A percentile compares a stretch with the other conserved stretches of the same genome.
These are phyloP conservation scores for Oreochromis tanganicae DNA, from an alignment of 2,113 vertebrate genomes.

Conservation along the genomic window DNA sequence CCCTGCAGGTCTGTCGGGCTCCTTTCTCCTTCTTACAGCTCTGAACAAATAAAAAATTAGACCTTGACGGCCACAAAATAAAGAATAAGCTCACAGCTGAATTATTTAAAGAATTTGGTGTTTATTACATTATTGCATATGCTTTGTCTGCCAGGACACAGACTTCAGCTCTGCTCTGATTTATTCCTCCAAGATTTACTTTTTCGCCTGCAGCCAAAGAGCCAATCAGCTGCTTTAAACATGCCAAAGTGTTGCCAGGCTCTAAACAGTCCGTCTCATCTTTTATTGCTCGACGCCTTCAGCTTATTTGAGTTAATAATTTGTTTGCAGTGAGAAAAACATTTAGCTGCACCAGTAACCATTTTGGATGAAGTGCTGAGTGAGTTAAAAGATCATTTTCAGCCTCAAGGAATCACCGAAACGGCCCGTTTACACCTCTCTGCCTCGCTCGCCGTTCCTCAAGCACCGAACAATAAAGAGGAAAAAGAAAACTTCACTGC, in stretches of 20 bases:
- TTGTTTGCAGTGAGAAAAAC: not conserved
- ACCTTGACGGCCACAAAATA: accelerated
- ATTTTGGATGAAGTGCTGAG: not conserved
- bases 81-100: accelerated
- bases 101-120: not conserved
- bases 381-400: not conserved
- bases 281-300: not conserved
- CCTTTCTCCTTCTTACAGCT: accelerated
- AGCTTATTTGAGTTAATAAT: not conserved
- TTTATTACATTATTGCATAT: accelerated
- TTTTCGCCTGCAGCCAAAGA: not conserved
- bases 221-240: not conserved
- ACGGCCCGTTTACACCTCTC: accelerated
- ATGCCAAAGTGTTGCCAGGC: not conserved
- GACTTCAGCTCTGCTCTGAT: not conserved
- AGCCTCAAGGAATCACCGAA: accelerated
- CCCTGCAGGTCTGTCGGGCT: not conserved
- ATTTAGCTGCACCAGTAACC: not conserved
- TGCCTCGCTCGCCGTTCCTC: not conserved
- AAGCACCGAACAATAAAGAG: accelerated
- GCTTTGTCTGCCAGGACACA: not conserved
- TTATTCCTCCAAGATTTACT: not conserved
- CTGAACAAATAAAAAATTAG: not conserved
- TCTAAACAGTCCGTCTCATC: not conserved
- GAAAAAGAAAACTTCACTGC: not conserved